Percentiles rank a stretch among this genome's conserved stretches.
phyloP scores from a whole-genome alignment of 35 echinoderm and acorn worm genomes.

The Acanthaster planci region DNA sequence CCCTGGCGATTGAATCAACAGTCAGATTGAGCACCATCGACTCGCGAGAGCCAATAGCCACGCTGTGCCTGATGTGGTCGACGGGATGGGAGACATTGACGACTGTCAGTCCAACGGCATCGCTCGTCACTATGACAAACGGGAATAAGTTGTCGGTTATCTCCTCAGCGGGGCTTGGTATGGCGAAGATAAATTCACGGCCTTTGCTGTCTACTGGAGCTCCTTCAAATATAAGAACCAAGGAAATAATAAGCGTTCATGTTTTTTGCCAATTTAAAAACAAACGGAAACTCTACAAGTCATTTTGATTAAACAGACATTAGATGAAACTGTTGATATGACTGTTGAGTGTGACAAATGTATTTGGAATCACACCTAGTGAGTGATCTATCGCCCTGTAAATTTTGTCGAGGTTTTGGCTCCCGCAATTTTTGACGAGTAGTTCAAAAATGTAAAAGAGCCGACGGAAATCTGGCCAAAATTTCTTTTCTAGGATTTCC shows the following conservation, averaged over 20 bases:
- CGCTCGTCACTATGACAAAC: neutral
- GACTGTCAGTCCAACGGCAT: neutral
- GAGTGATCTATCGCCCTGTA: too few species aligned
- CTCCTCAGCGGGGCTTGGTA: neutral
- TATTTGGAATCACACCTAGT: too few species aligned
- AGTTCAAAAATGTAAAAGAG: too few species aligned
- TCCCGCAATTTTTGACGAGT: too few species aligned
- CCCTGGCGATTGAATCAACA: neutral
- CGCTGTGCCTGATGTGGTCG: neutral
- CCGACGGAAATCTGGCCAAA: too few species aligned
- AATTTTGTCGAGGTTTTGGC: too few species aligned
- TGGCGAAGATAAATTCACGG: conserved; percentile 1
- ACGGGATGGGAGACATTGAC: neutral
- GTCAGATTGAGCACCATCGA: neutral
- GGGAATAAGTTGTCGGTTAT: neutral
- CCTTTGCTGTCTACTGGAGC: conserved; percentile 7
- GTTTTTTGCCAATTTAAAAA: too few species aligned
- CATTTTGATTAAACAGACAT: too few species aligned
- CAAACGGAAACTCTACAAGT: too few species aligned
- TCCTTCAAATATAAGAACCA: neutral
- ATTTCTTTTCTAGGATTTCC: too few species aligned
- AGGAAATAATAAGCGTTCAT: neutral
- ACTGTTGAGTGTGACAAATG: too few species aligned
- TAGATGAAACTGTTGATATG: too few species aligned
- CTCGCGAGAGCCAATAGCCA: neutral